Conservation (phyloP, 2,797 vertebrate genomes). For the Fringilla coelebs region DNA sequence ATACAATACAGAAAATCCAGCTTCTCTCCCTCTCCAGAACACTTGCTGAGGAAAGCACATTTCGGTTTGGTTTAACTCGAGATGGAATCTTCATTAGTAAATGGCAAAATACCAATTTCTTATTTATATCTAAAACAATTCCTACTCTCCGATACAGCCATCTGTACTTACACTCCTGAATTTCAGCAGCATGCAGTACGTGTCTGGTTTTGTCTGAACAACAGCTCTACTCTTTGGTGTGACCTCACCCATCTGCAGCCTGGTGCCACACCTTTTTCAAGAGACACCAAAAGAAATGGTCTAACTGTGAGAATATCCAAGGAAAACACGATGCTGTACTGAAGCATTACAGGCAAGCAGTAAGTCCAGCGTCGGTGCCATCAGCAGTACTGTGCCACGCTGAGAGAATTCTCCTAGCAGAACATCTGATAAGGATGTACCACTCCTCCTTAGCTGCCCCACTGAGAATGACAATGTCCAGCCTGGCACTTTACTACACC, state of each 20-base stretch:
- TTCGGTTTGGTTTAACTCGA: not conserved
- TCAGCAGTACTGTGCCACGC: not conserved
- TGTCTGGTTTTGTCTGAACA: not conserved
- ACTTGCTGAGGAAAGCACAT: not conserved
- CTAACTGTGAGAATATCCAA: not conserved
- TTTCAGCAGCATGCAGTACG: not conserved
- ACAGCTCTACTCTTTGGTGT: not conserved
- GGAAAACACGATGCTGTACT: not conserved
- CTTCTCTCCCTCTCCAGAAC: not conserved
- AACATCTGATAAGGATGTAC: not conserved
- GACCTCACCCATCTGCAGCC: not conserved
- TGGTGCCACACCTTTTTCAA: not conserved
- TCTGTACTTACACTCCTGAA: not conserved
- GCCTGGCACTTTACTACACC: not conserved
- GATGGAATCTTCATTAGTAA: not conserved
- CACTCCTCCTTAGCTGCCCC: not conserved
- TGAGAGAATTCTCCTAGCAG: not conserved
- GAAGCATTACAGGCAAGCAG: not conserved
- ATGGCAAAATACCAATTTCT: not conserved
- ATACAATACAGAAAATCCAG: constrained; percentile 2
- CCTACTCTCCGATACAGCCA: not conserved
- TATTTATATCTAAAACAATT: not conserved
- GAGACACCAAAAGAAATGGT: not conserved
- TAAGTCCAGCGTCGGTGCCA: not conserved
- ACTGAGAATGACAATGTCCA: not conserved